phyloP scores from a whole-genome alignment of 1,140 invertebrate species.

The Glossosoma conforme region DNA sequence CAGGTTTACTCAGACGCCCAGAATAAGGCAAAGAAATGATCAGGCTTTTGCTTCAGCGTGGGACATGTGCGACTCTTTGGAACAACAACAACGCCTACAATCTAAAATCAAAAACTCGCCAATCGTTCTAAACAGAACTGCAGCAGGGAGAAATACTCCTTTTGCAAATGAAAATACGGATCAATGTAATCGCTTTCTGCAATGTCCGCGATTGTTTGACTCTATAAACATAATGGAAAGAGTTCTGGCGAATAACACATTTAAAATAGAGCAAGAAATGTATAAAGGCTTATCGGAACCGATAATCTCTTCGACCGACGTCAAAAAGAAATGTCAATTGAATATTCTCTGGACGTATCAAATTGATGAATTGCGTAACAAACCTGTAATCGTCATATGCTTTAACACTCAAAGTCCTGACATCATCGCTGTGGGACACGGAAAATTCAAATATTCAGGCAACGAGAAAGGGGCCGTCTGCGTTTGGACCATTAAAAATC shows the following conservation, averaged over 20 bases:
- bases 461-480: conserved; percentile 59
- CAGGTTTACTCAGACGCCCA: conserved; percentile 53
- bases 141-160: background rate
- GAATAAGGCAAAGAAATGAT: conserved; percentile 50
- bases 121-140: background rate
- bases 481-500: conserved; percentile 84
- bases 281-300: conserved; percentile 52
- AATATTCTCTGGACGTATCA: conserved; percentile 60
- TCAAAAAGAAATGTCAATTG: conserved; percentile 47
- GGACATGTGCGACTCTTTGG: conserved; percentile 67
- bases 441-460: conserved; percentile 53
- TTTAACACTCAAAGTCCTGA: conserved; percentile 61
- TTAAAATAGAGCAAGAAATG: conserved; percentile 56
- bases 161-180: conserved; percentile 4
- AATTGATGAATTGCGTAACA: conserved; percentile 41
- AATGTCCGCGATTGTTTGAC: conserved; percentile 47
- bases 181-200: background rate
- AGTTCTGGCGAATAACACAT: conserved; percentile 63
- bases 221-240: conserved; percentile 60
- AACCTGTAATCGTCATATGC: conserved; percentile 53
- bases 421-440: conserved; percentile 66
- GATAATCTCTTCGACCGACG: too few species aligned
- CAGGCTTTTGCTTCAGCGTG: conserved; percentile 64
- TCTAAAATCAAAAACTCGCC: background rate
- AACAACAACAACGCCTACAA: conserved; percentile 25